These are phyloP conservation scores for Sebastes wilsoni DNA, from an alignment of 2,797 vertebrate genomes.

Conservation along the genomic window DNA sequence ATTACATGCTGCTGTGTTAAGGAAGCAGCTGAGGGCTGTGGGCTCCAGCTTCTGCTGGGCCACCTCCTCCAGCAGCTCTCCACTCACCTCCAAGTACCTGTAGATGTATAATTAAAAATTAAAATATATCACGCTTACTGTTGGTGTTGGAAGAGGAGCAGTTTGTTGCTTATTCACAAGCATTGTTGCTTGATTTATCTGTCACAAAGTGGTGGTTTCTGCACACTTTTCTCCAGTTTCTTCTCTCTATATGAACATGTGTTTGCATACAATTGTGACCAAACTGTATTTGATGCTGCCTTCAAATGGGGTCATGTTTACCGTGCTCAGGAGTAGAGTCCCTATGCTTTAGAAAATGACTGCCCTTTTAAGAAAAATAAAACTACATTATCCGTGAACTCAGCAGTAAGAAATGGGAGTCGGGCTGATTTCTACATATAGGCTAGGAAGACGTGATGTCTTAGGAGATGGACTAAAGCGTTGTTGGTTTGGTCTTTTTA, in stretches of 20 bases:
- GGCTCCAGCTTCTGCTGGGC: conserved; percentile 82
- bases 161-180: not conserved
- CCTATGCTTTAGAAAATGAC: too few relatives aligned
- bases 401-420: too few relatives aligned
- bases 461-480: too few relatives aligned
- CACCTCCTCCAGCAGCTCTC: conserved; percentile 81
- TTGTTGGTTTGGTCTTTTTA: too few relatives aligned
- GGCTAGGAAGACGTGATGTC: too few relatives aligned
- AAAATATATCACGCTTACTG: not conserved
- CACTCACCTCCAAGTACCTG: conserved; percentile 91
- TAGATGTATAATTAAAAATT: rapidly evolving
- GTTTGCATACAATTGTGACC: not conserved
- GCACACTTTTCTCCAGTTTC: not conserved
- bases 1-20: conserved; percentile 94
- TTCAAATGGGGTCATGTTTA: too few relatives aligned
- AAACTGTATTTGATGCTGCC: not conserved
- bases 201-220: not conserved
- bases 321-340: too few relatives aligned
- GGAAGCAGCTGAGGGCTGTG: conserved; percentile 88
- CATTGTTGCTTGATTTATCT: not conserved
- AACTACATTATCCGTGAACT: too few relatives aligned
- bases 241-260: not conserved
- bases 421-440: too few relatives aligned
- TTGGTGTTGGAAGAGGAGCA: not conserved
- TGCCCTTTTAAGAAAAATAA: too few relatives aligned